phyloP scores from a whole-genome alignment of 2,113 vertebrate genomes.

The Lamprotornis superbus region DNA sequence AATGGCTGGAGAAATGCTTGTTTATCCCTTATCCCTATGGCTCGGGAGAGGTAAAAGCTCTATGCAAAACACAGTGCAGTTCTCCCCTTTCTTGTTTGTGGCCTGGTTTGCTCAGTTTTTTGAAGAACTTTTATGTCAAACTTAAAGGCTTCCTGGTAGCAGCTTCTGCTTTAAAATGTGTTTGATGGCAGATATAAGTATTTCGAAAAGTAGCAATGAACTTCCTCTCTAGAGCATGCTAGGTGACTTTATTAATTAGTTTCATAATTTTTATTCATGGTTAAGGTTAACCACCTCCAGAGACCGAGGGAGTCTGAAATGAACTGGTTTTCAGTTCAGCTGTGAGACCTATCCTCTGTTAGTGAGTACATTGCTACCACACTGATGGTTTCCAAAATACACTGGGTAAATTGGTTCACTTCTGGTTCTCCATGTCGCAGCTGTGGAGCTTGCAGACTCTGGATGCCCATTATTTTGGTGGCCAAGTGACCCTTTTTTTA shows the following conservation, averaged over 20 bases:
- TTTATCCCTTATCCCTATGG: background rate
- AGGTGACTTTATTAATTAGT: background rate
- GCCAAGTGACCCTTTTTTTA: background rate
- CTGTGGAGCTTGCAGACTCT: background rate
- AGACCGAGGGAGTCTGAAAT: background rate
- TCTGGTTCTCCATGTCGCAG: background rate
- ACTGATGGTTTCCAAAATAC: background rate
- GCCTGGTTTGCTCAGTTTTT: background rate
- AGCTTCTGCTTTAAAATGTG: background rate
- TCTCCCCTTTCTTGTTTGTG: background rate
- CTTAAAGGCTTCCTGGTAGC: background rate
- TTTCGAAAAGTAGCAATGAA: background rate
- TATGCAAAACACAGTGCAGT: background rate
- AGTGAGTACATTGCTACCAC: background rate
- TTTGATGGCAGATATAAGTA: background rate
- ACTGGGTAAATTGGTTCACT: rapidly evolving
- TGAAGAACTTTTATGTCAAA: constrained; percentile 5
- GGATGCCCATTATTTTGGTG: background rate
- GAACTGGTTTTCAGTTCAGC: background rate
- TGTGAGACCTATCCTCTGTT: background rate
- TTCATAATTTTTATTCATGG: background rate
- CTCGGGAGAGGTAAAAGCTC: background rate
- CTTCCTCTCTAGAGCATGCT: background rate
- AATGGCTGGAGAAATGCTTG: background rate
- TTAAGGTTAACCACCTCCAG: background rate